Evolutionary conservation across 2,797 vertebrate genomes (phyloP).

Genomic region (Semaprochilodus insignis): DNA sequence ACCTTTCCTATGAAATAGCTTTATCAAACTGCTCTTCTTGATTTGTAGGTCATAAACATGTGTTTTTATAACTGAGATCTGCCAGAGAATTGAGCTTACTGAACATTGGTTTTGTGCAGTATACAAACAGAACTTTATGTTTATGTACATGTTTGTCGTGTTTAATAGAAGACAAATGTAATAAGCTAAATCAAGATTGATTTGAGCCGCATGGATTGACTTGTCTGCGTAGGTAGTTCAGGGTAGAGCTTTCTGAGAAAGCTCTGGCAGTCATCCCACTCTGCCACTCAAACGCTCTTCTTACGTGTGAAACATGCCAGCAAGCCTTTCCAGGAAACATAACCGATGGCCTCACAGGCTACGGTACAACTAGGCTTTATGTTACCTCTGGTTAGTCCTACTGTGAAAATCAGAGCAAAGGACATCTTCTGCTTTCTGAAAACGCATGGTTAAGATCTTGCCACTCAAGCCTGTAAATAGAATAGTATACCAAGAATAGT

Average conservation of each 20-base stretch:
- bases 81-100: background rate
- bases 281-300: constrained; percentile 31
- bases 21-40: background rate
- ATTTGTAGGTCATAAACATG: background rate
- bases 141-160: background rate
- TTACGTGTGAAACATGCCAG: constrained; percentile 44
- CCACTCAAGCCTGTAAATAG: constrained; percentile 30
- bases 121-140: background rate
- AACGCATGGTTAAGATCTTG: background rate
- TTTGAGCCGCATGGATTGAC: background rate
- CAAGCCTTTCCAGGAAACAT: constrained; percentile 58
- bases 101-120: background rate
- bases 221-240: background rate
- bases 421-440: constrained; percentile 33
- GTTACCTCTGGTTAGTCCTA: constrained; percentile 54
- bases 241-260: constrained; percentile 15
- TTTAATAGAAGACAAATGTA: background rate
- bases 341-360: constrained; percentile 31
- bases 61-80: background rate
- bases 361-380: constrained; percentile 42
- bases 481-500: background rate
- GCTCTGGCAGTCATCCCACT: constrained; percentile 21
- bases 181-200: background rate
- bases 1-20: background rate
- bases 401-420: constrained; percentile 30